Percentiles rank a stretch among this genome's conserved stretches.
Conservation (phyloP, 2,113 vertebrate species). For the Ornithorhynchus anatinus region DNA sequence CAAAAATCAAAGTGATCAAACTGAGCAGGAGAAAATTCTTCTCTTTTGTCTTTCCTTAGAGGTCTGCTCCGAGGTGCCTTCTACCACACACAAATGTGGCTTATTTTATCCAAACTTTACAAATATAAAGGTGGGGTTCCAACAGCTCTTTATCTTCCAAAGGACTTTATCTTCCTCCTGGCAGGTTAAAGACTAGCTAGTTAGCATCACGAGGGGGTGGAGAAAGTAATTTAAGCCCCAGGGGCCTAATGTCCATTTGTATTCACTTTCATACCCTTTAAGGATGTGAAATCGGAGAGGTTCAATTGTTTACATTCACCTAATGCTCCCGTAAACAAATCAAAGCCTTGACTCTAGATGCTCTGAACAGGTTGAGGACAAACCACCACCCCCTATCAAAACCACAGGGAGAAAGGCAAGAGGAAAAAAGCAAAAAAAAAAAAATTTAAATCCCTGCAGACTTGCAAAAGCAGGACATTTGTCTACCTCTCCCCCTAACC, state of each 20-base stretch:
- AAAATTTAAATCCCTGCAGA: not conserved
- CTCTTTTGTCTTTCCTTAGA: not conserved
- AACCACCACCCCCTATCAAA: not conserved
- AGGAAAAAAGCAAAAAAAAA: not conserved
- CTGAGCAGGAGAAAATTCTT: not conserved
- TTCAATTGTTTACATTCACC: conserved; percentile 37
- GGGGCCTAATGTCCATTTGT: conserved; percentile 54
- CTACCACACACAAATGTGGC: not conserved
- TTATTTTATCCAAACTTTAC: not conserved
- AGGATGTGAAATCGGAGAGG: conserved; percentile 38
- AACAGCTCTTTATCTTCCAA: not conserved
- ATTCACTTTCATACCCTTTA: conserved; percentile 37
- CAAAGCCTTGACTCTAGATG: not conserved
- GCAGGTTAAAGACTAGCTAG: conserved; percentile 44
- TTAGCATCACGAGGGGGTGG: conserved; percentile 22
- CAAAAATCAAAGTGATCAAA: not conserved
- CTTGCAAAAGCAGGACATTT: not conserved
- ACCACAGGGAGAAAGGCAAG: rapidly evolving
- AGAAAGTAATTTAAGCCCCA: conserved; percentile 45
- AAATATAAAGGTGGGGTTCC: not conserved
- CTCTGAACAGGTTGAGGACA: not conserved
- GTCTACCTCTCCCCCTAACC: not conserved
- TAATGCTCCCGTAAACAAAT: conserved; percentile 46
- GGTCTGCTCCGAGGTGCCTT: not conserved
- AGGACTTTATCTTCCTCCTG: not conserved